Evolutionary conservation across 2,797 vertebrate genomes (phyloP).

Genomic region (Rhinatrema bivittatum): DNA sequence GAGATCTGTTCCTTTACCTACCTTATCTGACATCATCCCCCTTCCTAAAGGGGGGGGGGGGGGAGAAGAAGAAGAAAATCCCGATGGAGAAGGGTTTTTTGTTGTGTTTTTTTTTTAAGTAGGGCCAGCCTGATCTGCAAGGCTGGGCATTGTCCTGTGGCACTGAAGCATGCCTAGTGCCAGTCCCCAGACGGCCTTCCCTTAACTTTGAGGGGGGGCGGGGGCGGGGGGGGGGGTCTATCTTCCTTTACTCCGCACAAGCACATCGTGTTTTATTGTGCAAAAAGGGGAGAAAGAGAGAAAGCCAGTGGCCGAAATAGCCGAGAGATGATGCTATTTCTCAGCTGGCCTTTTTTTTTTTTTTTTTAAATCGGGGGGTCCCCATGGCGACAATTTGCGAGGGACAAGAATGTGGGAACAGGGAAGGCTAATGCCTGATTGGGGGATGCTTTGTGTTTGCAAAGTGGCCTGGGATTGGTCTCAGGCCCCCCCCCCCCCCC

Average conservation of each 20-base stretch:
- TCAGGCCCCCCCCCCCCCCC: slow-evolving; percentile 82
- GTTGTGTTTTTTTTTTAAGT: too few relatives aligned
- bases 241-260: slow-evolving; percentile 40
- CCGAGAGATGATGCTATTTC: slow-evolving; percentile 80
- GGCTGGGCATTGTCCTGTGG: slow-evolving; percentile 56
- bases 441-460: slow-evolving; percentile 94
- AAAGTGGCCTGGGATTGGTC: slow-evolving; percentile 97
- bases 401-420: slow-evolving; percentile 95
- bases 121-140: slow-evolving; percentile 47
- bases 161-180: slow-evolving; percentile 56
- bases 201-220: slow-evolving; percentile 37
- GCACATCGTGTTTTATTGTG: slow-evolving; percentile 27
- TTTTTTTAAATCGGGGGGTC: slow-evolving; percentile 72
- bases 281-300: slow-evolving; percentile 17
- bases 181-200: slow-evolving; percentile 37
- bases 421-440: slow-evolving; percentile 89
- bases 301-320: slow-evolving; percentile 49
- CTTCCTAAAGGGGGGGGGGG: background rate
- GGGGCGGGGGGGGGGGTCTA: slow-evolving; percentile 30
- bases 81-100: slow-evolving; percentile 54
- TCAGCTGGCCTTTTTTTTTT: slow-evolving; percentile 79
- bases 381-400: slow-evolving; percentile 96
- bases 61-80: slow-evolving; percentile 40
- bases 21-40: slow-evolving; percentile 75
- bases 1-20: slow-evolving; percentile 66